A percentile compares a stretch with the other conserved stretches of the same genome.
Evolutionary conservation across 1,140 invertebrate species (phyloP).

Genomic region (Lepidostoma basale): DNA sequence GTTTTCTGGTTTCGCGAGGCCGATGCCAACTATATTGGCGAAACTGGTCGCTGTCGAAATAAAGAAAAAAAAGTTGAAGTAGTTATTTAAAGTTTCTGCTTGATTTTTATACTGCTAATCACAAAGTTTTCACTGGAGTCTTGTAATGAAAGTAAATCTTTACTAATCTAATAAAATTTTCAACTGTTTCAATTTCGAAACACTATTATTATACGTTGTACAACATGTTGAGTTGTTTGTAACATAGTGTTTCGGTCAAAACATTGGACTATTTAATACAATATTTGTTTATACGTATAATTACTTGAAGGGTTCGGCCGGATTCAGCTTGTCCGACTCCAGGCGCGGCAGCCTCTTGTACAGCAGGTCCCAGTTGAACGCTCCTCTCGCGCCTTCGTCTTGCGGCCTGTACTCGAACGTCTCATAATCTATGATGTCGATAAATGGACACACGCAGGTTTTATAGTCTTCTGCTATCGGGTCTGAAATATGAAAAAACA

Average conservation of each 20-base stretch:
- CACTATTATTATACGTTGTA: too few relatives aligned
- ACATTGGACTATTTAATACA: too few relatives aligned
- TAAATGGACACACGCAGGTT: slow-evolving; percentile 94
- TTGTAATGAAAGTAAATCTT: too few relatives aligned
- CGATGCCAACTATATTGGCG: not conserved
- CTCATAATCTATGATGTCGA: slow-evolving; percentile 93
- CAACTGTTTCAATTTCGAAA: too few relatives aligned
- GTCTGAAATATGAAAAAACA: slow-evolving; percentile 67
- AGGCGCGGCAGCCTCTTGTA: slow-evolving; percentile 92
- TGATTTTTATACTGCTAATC: not conserved
- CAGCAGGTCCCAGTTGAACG: slow-evolving; percentile 96
- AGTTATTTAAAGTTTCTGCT: too few relatives aligned
- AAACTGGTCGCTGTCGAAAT: too few relatives aligned
- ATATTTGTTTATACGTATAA: slow-evolving; percentile 43
- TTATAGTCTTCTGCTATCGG: slow-evolving; percentile 86
- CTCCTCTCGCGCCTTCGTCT: slow-evolving; percentile 92
- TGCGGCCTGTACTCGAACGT: slow-evolving; percentile 88
- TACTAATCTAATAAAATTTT: too few relatives aligned
- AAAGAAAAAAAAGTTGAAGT: too few relatives aligned
- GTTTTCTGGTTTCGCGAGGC: too few relatives aligned
- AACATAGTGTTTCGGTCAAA: too few relatives aligned
- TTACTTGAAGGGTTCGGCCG: slow-evolving; percentile 86
- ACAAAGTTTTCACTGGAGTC: not conserved
- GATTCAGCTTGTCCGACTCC: slow-evolving; percentile 78
- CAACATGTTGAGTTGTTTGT: too few relatives aligned